These are phyloP conservation scores for Gerris lacustris DNA, from an alignment of 2,888 invertebrate species.

Conservation along the genomic window DNA sequence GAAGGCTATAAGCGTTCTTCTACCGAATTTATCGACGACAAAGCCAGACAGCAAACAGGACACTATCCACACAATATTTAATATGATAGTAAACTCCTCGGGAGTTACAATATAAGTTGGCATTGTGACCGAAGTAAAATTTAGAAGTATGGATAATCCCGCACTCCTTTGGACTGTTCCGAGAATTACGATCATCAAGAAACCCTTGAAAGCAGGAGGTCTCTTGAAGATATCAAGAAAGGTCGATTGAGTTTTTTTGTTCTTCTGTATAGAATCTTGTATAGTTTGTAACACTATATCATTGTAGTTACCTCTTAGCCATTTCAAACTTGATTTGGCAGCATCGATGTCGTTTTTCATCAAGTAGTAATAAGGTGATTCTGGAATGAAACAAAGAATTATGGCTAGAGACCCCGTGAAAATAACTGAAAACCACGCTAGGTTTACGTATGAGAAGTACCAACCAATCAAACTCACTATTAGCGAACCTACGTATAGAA, in stretches of 20 bases:
- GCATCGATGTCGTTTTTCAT: slow-evolving; percentile 38
- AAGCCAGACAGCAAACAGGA: slow-evolving; percentile 19
- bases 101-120: slow-evolving; percentile 23
- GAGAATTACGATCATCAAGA: slow-evolving; percentile 23
- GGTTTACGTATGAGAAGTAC: slow-evolving; percentile 35
- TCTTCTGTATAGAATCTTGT: slow-evolving; percentile 23
- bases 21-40: slow-evolving; percentile 25
- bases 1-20: slow-evolving; percentile 24
- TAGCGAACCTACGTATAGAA: slow-evolving; percentile 29
- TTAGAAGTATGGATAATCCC: slow-evolving; percentile 28
- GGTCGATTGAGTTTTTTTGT: slow-evolving; percentile 18
- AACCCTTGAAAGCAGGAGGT: slow-evolving; percentile 22
- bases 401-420: slow-evolving; percentile 38
- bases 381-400: slow-evolving; percentile 43
- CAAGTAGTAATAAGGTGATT: slow-evolving; percentile 49
- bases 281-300: slow-evolving; percentile 17
- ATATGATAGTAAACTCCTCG: slow-evolving; percentile 23
- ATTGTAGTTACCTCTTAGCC: slow-evolving; percentile 21
- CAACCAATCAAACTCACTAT: slow-evolving; percentile 27
- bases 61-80: slow-evolving; percentile 23
- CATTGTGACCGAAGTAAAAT: slow-evolving; percentile 25
- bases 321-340: slow-evolving; percentile 20
- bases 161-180: slow-evolving; percentile 23
- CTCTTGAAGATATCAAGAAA: slow-evolving; percentile 24
- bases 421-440: slow-evolving; percentile 38